Percentiles rank a stretch among this genome's conserved stretches.
phyloP scores from a whole-genome alignment of 2,113 vertebrate species.

The Chelonoidis abingdonii region DNA sequence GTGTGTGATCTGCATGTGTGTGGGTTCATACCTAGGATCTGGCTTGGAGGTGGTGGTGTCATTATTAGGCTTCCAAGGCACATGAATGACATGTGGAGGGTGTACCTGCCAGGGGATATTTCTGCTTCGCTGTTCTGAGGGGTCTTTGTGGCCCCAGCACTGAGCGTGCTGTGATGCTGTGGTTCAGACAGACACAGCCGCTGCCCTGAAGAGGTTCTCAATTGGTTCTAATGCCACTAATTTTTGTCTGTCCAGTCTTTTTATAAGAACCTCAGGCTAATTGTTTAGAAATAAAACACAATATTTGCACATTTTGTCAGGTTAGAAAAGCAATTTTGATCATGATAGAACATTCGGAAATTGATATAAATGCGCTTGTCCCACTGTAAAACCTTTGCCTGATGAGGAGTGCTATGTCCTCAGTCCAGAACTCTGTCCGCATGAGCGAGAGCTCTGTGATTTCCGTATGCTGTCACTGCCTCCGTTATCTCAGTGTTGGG shows the following conservation, averaged over 20 bases:
- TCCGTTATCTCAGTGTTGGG: neutral
- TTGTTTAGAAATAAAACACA: neutral
- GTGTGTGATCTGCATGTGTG: too few relatives aligned
- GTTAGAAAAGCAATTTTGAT: neutral
- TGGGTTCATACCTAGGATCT: neutral
- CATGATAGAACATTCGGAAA: neutral
- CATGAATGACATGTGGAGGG: accelerated
- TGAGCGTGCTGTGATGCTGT: neutral
- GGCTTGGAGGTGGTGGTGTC: neutral
- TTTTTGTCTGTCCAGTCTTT: accelerated
- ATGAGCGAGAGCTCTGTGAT: neutral
- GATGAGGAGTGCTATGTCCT: too few relatives aligned
- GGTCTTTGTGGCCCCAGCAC: neutral
- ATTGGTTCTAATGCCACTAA: neutral
- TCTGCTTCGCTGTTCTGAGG: neutral
- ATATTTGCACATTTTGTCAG: too few relatives aligned
- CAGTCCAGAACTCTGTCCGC: neutral
- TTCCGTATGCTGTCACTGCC: neutral
- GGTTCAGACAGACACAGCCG: neutral
- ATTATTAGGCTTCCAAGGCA: neutral
- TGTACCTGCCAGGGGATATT: neutral
- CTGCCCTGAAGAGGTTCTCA: accelerated
- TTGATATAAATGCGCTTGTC: neutral
- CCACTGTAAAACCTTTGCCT: too few relatives aligned
- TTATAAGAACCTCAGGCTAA: accelerated